Percentiles rank a stretch among this genome's conserved stretches.
Conservation (phyloP, 2,888 invertebrate species). For the Sericinus montela region DNA sequence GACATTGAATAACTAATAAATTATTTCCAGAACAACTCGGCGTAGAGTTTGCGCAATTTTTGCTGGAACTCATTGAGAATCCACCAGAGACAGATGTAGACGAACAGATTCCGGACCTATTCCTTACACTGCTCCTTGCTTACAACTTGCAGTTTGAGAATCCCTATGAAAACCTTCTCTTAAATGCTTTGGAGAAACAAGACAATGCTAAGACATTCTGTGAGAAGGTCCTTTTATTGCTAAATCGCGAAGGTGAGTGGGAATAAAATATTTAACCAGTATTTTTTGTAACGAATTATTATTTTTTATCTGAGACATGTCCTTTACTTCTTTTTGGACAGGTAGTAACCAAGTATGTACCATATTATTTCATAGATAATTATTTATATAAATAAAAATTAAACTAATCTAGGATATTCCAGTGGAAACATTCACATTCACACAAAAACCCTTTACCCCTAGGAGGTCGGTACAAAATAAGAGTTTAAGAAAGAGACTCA, state of each 20-base stretch:
- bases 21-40: slow-evolving; percentile 88
- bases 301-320: neutral
- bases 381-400: too few species aligned
- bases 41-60: slow-evolving; percentile 87
- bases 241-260: slow-evolving; percentile 91
- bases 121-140: slow-evolving; percentile 90
- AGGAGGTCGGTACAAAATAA: too few species aligned
- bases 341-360: too few species aligned
- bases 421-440: too few species aligned
- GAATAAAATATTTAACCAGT: neutral
- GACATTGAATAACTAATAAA: too few species aligned
- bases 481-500: too few species aligned
- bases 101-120: slow-evolving; percentile 91
- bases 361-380: too few species aligned
- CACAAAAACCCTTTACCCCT: too few species aligned
- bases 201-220: slow-evolving; percentile 92
- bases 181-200: slow-evolving; percentile 83
- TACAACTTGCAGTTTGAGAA: slow-evolving; percentile 93
- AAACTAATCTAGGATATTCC: too few species aligned
- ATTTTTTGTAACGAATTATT: neutral
- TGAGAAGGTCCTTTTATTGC: slow-evolving; percentile 90
- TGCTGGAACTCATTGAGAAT: slow-evolving; percentile 89
- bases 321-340: too few species aligned
- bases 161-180: slow-evolving; percentile 83
- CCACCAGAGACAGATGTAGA: slow-evolving; percentile 89